A percentile compares a stretch with the other conserved stretches of the same genome.
These are phyloP conservation scores for Tribolium freemani DNA, from an alignment of 2,888 invertebrate species.

Conservation along the genomic window DNA sequence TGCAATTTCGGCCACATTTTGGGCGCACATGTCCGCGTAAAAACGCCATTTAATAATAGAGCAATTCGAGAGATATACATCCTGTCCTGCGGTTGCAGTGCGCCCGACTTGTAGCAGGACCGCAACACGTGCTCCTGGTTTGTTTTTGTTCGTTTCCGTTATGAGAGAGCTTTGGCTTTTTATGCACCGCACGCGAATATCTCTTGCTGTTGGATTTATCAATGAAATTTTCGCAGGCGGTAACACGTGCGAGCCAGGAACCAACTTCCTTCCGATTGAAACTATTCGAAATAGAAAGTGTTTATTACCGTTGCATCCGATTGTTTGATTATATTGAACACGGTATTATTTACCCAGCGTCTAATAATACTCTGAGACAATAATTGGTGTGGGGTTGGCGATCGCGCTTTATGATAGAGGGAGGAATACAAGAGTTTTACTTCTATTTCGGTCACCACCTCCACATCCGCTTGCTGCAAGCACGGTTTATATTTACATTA, in stretches of 20 bases:
- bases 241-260: neutral
- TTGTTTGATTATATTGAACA: conserved; percentile 17
- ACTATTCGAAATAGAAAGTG: neutral
- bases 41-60: conserved; percentile 10
- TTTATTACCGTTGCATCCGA: neutral
- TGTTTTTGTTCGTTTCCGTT: conserved; percentile 61
- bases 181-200: conserved; percentile 43
- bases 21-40: neutral
- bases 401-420: conserved; percentile 49
- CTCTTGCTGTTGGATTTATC: conserved; percentile 42
- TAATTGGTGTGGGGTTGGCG: conserved; percentile 46
- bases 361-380: conserved; percentile 48
- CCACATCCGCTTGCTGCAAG: conserved; percentile 53
- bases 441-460: conserved; percentile 57
- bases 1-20: neutral
- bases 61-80: conserved; percentile 48
- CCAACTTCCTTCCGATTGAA: neutral
- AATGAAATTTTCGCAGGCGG: conserved; percentile 44
- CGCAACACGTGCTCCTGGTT: conserved; percentile 62
- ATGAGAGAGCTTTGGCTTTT: conserved; percentile 44
- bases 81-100: conserved; percentile 50
- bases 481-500: conserved; percentile 48
- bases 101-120: conserved; percentile 43
- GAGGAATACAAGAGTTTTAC: conserved; percentile 45
- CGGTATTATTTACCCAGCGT: conserved; percentile 23